Evolutionary conservation across 2,113 vertebrate species (phyloP).

Genomic region (Amblyopsis rosae): DNA sequence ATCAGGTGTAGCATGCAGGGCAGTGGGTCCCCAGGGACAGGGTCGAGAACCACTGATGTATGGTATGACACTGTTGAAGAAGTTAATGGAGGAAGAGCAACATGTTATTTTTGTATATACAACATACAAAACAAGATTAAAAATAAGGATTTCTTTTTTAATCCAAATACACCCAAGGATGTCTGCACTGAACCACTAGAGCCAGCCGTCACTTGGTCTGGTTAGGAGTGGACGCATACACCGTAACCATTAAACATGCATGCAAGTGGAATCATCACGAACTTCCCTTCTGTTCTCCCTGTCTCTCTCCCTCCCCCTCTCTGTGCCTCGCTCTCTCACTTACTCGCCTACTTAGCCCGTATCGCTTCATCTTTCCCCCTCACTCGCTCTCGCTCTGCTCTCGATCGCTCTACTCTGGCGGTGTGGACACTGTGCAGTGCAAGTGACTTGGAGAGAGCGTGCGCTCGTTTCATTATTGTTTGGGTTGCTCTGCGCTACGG

Average conservation of each 20-base stretch:
- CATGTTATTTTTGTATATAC: too few species aligned
- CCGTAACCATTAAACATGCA: background rate
- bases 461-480: slow-evolving; percentile 38
- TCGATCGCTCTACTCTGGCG: slow-evolving; percentile 33
- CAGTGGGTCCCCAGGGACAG: too few species aligned
- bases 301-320: slow-evolving; percentile 29
- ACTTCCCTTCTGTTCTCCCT: slow-evolving; percentile 25
- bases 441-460: slow-evolving; percentile 62
- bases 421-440: slow-evolving; percentile 15
- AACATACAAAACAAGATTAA: too few species aligned
- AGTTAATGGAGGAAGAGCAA: too few species aligned
- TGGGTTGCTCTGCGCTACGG: background rate
- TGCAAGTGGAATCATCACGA: slow-evolving; percentile 49
- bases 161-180: too few species aligned
- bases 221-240: background rate
- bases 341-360: slow-evolving; percentile 3
- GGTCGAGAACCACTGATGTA: too few species aligned
- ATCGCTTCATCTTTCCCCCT: slow-evolving; percentile 24
- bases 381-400: slow-evolving; percentile 23
- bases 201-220: too few species aligned
- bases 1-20: too few species aligned
- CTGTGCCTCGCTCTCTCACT: slow-evolving; percentile 31
- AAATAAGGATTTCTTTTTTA: too few species aligned
- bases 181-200: too few species aligned
- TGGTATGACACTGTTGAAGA: too few species aligned